A percentile compares a stretch with the other conserved stretches of the same genome.
Conservation (phyloP, 1,140 invertebrate species). For the Megalonaias nervosa region DNA sequence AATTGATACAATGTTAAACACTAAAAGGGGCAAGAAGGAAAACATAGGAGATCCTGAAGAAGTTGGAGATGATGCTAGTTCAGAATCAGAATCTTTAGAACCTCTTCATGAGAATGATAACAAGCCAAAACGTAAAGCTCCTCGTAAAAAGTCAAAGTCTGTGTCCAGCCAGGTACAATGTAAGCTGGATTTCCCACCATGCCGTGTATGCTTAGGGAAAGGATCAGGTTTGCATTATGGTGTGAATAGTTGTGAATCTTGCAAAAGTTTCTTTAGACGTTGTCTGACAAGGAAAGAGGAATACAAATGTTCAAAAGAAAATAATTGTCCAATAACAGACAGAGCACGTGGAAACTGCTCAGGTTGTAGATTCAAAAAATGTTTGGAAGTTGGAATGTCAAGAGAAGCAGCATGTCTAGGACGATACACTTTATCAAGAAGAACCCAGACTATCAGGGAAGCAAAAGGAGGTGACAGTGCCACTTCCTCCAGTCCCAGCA, state of each 20-base stretch:
- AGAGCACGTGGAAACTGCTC: conserved; percentile 32
- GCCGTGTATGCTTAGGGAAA: conserved; percentile 23
- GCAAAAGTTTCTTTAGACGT: conserved; percentile 32
- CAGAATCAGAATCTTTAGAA: too few species aligned
- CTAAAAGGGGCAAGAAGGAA: too few species aligned
- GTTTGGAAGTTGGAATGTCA: conserved; percentile 33
- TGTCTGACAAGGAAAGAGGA: conserved; percentile 33
- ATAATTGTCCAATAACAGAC: conserved; percentile 26
- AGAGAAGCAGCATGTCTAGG: conserved; percentile 33
- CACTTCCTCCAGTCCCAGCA: too few species aligned
- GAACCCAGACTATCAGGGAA: conserved; percentile 34
- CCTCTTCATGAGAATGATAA: too few species aligned
- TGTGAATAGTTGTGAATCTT: conserved; percentile 36
- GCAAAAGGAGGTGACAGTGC: conserved; percentile 20
- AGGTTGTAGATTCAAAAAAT: conserved; percentile 25
- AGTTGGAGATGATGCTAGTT: too few species aligned
- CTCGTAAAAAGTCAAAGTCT: not conserved
- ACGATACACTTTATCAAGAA: conserved; percentile 26
- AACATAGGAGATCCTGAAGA: too few species aligned
- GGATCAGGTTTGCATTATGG: conserved; percentile 34
- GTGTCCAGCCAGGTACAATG: conserved; percentile 31
- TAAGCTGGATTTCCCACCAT: conserved; percentile 34
- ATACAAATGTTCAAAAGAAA: conserved; percentile 31
- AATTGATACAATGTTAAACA: too few species aligned
- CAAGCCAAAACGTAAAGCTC: too few species aligned